phyloP scores from a whole-genome alignment of 2,888 invertebrate genomes.

The Notodonta dromedarius region DNA sequence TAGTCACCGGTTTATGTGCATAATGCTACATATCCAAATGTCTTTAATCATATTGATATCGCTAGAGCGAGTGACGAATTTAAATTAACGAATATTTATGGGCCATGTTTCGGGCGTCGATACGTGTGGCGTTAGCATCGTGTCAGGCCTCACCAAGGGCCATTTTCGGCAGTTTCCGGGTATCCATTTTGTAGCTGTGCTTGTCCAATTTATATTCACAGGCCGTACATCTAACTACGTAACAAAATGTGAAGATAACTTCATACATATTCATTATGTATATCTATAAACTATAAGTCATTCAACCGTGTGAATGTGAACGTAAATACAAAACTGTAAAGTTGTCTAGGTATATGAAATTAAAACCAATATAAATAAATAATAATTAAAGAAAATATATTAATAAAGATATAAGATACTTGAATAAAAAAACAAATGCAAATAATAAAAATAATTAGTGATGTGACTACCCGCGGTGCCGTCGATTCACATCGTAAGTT shows the following conservation, averaged over 20 bases:
- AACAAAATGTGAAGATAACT: constrained; percentile 42
- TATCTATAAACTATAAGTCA: constrained; percentile 19
- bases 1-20: constrained; percentile 32
- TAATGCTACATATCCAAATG: constrained; percentile 46
- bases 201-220: constrained; percentile 61
- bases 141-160: constrained; percentile 46
- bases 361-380: too few species aligned
- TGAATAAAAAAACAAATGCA: constrained; percentile 23
- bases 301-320: constrained; percentile 9
- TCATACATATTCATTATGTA: constrained; percentile 21
- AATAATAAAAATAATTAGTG: constrained; percentile 61
- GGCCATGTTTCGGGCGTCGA: constrained; percentile 61
- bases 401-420: constrained; percentile 5
- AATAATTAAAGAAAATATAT: too few species aligned
- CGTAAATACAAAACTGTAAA: constrained; percentile 14
- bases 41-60: constrained; percentile 65
- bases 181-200: constrained; percentile 46
- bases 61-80: constrained; percentile 69
- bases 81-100: constrained; percentile 76
- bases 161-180: constrained; percentile 73
- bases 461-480: constrained; percentile 53
- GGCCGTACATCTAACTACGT: constrained; percentile 47
- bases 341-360: too few species aligned
- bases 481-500: constrained; percentile 52
- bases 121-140: constrained; percentile 56